These are phyloP conservation scores for Myotis planiceps DNA, from an alignment of 2,797 vertebrate genomes.

Conservation along the genomic window DNA sequence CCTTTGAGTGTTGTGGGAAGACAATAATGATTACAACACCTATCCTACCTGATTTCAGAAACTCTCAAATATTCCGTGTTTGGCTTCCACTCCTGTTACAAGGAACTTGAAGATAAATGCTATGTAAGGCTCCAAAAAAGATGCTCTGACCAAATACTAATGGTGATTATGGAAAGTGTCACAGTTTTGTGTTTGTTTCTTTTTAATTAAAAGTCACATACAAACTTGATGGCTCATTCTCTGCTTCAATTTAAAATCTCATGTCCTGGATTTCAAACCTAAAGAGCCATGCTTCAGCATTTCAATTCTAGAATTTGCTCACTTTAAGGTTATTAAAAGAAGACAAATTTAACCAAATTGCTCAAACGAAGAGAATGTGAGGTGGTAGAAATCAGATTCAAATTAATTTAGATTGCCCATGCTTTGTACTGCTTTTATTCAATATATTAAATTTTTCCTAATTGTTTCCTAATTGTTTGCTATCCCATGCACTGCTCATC, in stretches of 20 bases:
- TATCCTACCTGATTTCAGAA: background rate
- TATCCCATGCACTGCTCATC: background rate
- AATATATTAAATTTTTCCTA: constrained; percentile 8
- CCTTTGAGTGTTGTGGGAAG: background rate
- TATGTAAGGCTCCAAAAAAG: background rate
- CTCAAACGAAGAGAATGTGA: background rate
- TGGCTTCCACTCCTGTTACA: background rate
- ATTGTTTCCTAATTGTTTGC: background rate
- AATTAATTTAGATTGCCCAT: background rate
- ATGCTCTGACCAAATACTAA: background rate
- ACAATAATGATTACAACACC: background rate
- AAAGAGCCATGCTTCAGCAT: background rate
- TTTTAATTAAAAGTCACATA: background rate
- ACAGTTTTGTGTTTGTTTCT: background rate
- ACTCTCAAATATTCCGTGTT: background rate
- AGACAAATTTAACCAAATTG: background rate
- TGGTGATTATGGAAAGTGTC: background rate
- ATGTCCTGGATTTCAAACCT: background rate
- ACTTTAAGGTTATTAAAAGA: constrained; percentile 3
- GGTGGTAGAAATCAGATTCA: constrained; percentile 1
- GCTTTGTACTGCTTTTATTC: constrained; percentile 19
- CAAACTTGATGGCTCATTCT: background rate
- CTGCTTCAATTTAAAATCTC: constrained; percentile 19
- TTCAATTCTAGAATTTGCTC: background rate
- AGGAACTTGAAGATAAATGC: background rate